Base-by-base conservation (phyloP, 2,113 vertebrate species). In the Chaetorhynchus papuensis region DNA sequence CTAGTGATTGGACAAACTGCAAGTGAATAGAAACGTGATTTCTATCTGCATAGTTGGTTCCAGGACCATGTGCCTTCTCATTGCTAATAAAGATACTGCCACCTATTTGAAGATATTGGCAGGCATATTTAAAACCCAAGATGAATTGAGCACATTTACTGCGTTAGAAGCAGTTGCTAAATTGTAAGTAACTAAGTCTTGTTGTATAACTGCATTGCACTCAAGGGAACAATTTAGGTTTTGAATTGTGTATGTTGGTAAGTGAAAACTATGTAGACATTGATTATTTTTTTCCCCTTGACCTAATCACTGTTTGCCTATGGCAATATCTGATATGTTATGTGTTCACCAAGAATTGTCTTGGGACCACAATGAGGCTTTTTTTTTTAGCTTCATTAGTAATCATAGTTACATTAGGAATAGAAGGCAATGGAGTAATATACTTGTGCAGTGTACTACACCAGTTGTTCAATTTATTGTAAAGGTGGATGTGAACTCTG, bases 241-340 rank as follows among this genome's bases (percentile, higher is more conserved):
- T 97, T 95, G 96, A 97, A 95, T 96, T 97, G 95, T 97, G 96
- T 97, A 90, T 96, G 95, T 93, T 94, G 92, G 94, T 96, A 95
- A 97, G 95, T 96, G 96, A 97, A 97, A 97, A 97, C 96, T 97
- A 92, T 93, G 96, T 97, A 97, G 96, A 94, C 95, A 97, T 97
- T 96, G 96, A 97, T 97, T 97, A 94, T 97, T 97, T 97, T 97
- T 96, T 97, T 97, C 80, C 79, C 72, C 86, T 95, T 97, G 96
- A 96, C 96, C 96, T 96, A 97, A 96, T 97, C 95, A 83, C 56
- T 95, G 79, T 94, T 96, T 97, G 94, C 94, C 90, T 93, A 83
- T 97, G 94, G 95, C 93, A 95, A 95, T 97, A 96, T 96, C 92
- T 93, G 93, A 88, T 97, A 69, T 8, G 79, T 94, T 93, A 66